A percentile compares a stretch with the other conserved stretches of the same genome.
These are phyloP conservation scores for Epistrophe grossulariae DNA, from an alignment of 2,888 invertebrate species.

Conservation along the genomic window DNA sequence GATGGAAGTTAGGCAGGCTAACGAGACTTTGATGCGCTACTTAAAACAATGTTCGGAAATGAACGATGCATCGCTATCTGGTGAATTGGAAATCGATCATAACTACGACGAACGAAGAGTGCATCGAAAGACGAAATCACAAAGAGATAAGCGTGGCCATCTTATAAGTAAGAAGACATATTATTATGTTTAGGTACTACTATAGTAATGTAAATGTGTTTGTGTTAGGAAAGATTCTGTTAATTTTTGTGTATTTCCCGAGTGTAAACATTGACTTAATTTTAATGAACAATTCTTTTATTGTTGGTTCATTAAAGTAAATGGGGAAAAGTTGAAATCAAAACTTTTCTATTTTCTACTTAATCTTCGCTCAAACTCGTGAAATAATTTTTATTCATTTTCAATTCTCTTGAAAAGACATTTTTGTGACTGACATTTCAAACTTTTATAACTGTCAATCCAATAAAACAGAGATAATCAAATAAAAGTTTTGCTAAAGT, in stretches of 20 bases:
- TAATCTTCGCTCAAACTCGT: neutral
- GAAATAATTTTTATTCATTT: neutral
- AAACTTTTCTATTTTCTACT: neutral
- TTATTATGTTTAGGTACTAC: slow-evolving; percentile 70
- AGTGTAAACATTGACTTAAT: neutral
- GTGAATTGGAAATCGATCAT: slow-evolving; percentile 84
- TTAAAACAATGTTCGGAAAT: slow-evolving; percentile 84
- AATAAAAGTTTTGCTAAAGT: slow-evolving; percentile 28
- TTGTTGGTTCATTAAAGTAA: neutral
- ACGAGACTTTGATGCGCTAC: slow-evolving; percentile 84
- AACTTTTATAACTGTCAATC: slow-evolving; percentile 45
- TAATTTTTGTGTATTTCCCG: neutral
- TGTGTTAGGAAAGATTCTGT: neutral
- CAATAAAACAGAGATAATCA: slow-evolving; percentile 25
- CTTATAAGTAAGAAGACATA: slow-evolving; percentile 82
- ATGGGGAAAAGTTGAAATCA: neutral
- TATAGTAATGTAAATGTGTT: neutral
- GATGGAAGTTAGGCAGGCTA: slow-evolving; percentile 84
- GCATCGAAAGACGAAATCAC: slow-evolving; percentile 83
- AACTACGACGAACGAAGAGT: slow-evolving; percentile 83
- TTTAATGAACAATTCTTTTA: neutral
- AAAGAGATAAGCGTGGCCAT: slow-evolving; percentile 83
- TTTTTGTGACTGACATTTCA: neutral
- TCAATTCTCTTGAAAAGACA: neutral
- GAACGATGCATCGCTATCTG: slow-evolving; percentile 84